These are phyloP conservation scores for Alces alces DNA, from an alignment of 2,113 vertebrate species.

Conservation along the genomic window DNA sequence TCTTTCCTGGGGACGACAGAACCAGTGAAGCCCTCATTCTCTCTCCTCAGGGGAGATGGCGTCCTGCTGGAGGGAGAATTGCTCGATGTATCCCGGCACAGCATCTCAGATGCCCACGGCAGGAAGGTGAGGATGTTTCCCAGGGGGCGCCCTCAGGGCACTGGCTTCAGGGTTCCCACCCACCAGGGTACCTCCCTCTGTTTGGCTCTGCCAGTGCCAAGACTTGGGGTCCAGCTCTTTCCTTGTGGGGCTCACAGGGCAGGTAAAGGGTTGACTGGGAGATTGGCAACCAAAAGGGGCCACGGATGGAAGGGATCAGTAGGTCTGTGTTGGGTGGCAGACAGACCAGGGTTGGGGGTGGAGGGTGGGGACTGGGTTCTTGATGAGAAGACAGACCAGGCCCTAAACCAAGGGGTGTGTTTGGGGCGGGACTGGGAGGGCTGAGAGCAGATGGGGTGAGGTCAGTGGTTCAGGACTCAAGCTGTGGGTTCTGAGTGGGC, in stretches of 20 bases:
- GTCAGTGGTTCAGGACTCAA: not conserved
- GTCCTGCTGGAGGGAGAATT: slow-evolving; percentile 86
- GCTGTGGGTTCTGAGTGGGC: not conserved
- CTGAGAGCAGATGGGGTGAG: not conserved
- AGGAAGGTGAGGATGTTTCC: slow-evolving; percentile 81
- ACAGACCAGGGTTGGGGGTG: not conserved
- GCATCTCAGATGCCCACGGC: slow-evolving; percentile 78
- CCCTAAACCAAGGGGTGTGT: not conserved
- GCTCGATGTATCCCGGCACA: slow-evolving; percentile 86
- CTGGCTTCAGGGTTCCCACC: not conserved
- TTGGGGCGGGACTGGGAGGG: not conserved
- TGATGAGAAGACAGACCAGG: not conserved
- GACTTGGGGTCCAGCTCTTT: not conserved
- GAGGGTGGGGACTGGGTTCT: not conserved
- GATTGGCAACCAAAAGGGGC: not conserved
- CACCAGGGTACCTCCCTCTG: not conserved
- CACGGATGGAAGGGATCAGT: too few species aligned
- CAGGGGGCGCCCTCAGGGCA: accelerated
- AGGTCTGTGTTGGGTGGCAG: not conserved
- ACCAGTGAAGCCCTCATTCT: not conserved
- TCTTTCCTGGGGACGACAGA: not conserved
- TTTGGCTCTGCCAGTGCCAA: not conserved
- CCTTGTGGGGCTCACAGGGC: not conserved
- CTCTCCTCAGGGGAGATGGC: slow-evolving; percentile 79
- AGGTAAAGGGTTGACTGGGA: not conserved